These are phyloP conservation scores for Stichopus horrens DNA, from an alignment of 53 echinoderm and acorn worm genomes.

Conservation along the genomic window DNA sequence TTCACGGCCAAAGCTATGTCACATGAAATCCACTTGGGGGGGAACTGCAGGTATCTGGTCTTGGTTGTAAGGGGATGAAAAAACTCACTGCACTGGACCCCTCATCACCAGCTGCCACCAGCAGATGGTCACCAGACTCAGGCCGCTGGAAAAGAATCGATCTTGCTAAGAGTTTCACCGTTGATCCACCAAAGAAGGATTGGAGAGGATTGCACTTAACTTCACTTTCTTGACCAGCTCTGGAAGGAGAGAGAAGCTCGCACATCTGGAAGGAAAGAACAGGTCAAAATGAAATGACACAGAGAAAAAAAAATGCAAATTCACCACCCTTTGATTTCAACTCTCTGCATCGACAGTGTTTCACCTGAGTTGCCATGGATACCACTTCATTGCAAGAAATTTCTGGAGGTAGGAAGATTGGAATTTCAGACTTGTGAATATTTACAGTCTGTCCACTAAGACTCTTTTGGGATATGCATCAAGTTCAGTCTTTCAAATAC, in stretches of 20 bases:
- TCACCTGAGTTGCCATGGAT: no score
- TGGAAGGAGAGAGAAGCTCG: conserved; percentile 56
- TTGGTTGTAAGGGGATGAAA: neutral
- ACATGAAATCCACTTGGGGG: no score
- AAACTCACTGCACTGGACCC: conserved; percentile 82
- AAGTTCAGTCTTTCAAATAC: no score
- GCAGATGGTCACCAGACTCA: conserved; percentile 53
- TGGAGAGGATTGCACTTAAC: conserved; percentile 79
- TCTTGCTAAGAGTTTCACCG: conserved; percentile 85
- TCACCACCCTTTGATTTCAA: neutral
- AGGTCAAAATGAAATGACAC: neutral
- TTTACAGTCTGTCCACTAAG: no score
- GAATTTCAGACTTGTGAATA: no score
- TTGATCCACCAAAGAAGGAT: conserved; percentile 90
- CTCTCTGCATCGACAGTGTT: neutral
- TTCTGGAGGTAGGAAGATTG: no score
- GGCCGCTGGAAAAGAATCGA: conserved; percentile 75
- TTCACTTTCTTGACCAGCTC: conserved; percentile 38
- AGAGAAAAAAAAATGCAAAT: neutral
- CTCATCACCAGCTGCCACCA: conserved; percentile 88
- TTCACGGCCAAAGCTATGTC: no score
- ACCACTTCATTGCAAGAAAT: no score
- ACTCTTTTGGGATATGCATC: no score
- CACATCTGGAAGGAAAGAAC: conserved; percentile 68
- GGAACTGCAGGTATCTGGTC: no score